phyloP scores from a whole-genome alignment of 2,888 invertebrate species.

The Bibio marci region DNA sequence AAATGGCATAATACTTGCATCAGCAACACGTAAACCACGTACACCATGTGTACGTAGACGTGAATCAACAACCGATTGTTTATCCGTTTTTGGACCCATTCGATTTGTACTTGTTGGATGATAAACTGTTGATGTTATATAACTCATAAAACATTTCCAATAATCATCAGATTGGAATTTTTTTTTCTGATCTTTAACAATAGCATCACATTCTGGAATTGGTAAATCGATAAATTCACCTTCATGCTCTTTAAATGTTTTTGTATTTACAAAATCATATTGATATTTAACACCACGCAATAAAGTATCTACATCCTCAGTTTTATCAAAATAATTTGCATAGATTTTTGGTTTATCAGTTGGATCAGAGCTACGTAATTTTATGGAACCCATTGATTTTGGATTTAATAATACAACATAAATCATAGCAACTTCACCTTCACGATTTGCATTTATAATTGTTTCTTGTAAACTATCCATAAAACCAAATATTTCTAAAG shows the following conservation, averaged over 20 bases:
- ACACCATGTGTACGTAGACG: constrained; percentile 45
- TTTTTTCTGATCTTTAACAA: constrained; percentile 9
- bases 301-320: constrained; percentile 32
- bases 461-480: constrained; percentile 21
- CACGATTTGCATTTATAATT: constrained; percentile 21
- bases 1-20: constrained; percentile 63
- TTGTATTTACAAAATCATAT: constrained; percentile 24
- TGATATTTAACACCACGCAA: constrained; percentile 21
- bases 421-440: constrained; percentile 25
- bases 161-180: constrained; percentile 27
- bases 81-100: constrained; percentile 46
- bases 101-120: constrained; percentile 53
- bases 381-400: constrained; percentile 34
- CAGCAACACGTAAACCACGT: constrained; percentile 45
- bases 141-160: constrained; percentile 50
- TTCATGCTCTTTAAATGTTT: constrained; percentile 23
- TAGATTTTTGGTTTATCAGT: constrained; percentile 39
- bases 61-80: constrained; percentile 47
- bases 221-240: constrained; percentile 16
- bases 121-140: constrained; percentile 47
- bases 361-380: constrained; percentile 35
- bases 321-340: constrained; percentile 40
- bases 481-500: constrained; percentile 22
- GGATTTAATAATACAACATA: constrained; percentile 26
- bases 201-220: constrained; percentile 15